phyloP scores from a whole-genome alignment of 2,888 invertebrate genomes.

The Notocelia uddmanniana region DNA sequence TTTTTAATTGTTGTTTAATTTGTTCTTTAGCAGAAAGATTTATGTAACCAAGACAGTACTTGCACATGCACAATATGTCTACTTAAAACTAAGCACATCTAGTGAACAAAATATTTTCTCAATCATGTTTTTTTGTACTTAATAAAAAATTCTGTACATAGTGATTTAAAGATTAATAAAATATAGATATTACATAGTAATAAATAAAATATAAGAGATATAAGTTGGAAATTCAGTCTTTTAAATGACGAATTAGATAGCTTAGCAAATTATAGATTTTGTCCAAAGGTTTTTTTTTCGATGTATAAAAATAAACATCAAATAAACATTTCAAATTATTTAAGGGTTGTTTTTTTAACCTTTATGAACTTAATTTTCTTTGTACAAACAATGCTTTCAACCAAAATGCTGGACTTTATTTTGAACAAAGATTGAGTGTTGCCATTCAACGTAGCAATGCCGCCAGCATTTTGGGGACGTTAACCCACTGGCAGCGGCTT shows the following conservation, averaged over 20 bases:
- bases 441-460: no score
- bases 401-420: no score
- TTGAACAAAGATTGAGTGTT: no score
- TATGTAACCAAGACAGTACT: neutral
- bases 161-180: neutral
- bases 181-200: neutral
- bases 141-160: conserved; percentile 17
- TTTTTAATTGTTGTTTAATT: no score
- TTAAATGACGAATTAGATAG: conserved; percentile 38
- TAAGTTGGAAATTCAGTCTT: conserved; percentile 24
- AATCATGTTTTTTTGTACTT: neutral
- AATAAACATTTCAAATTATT: conserved; percentile 41
- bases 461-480: no score
- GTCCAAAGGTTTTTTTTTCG: conserved; percentile 37
- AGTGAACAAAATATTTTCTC: neutral
- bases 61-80: neutral
- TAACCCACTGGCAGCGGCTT: no score
- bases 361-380: neutral
- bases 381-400: no score
- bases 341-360: conserved; percentile 18
- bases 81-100: conserved; percentile 2
- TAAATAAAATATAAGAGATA: neutral
- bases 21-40: no score
- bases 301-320: conserved; percentile 35
- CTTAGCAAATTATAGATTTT: conserved; percentile 30